Percentiles rank a stretch among this genome's conserved stretches.
Conservation (phyloP, 2,888 invertebrate genomes). For the Incurvaria masculella region DNA sequence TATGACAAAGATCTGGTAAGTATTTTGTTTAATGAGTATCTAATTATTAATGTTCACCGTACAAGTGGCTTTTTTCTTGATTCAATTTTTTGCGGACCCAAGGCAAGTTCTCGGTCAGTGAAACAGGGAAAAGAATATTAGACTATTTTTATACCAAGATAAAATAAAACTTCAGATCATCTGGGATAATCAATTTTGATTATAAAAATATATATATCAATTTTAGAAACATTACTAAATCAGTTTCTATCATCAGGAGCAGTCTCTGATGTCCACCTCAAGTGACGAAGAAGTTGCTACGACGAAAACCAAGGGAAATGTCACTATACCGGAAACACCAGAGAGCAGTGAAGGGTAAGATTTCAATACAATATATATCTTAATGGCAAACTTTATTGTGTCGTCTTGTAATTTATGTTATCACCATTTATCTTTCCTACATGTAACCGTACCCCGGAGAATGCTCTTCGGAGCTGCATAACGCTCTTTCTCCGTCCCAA, state of each 20-base stretch:
- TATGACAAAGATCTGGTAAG: slow-evolving; percentile 42
- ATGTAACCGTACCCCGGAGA: no score
- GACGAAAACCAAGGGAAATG: slow-evolving; percentile 27
- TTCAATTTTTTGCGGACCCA: background rate
- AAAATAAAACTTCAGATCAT: no score
- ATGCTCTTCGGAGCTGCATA: no score
- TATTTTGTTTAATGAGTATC: no score
- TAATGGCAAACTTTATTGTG: no score
- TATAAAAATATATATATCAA: no score
- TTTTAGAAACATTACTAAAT: no score
- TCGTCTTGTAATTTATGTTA: no score
- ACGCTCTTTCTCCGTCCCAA: no score
- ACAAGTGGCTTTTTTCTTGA: background rate
- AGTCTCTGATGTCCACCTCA: slow-evolving; percentile 38
- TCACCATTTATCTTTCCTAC: no score
- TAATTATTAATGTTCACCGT: background rate
- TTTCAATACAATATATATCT: background rate
- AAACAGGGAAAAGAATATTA: slow-evolving; percentile 8
- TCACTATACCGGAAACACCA: slow-evolving; percentile 47
- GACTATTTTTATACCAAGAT: background rate
- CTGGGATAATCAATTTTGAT: no score
- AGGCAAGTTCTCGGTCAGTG: background rate
- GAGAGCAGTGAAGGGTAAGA: slow-evolving; percentile 46
- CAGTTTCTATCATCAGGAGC: no score
- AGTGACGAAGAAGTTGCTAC: slow-evolving; percentile 22